A percentile compares a stretch with the other conserved stretches of the same genome.
These are phyloP conservation scores for Xiphorhynchus erythropygius DNA, from an alignment of 2,797 vertebrate genomes.

Conservation along the genomic window DNA sequence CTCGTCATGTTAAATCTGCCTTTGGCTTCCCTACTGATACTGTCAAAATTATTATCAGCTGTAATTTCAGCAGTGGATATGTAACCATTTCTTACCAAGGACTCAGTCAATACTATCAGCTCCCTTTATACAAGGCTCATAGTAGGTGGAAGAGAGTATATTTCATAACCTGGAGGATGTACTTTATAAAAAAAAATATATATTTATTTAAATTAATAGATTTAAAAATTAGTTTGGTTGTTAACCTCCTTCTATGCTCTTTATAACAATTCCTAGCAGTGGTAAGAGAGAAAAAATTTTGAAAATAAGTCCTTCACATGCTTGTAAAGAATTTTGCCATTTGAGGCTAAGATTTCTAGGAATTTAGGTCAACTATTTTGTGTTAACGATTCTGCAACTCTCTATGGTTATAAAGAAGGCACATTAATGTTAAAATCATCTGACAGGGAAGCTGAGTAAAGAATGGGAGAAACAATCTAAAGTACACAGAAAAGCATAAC, in stretches of 20 bases:
- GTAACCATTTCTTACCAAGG: neutral
- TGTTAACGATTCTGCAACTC: neutral
- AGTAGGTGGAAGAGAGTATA: neutral
- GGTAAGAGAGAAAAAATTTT: neutral
- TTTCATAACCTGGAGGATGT: neutral
- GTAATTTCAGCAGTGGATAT: neutral
- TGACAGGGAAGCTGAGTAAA: neutral
- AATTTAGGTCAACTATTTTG: neutral
- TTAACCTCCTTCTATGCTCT: neutral
- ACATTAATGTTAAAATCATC: neutral
- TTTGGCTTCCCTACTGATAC: neutral
- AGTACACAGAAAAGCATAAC: neutral
- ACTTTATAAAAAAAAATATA: neutral
- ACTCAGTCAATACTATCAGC: neutral
- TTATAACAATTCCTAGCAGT: neutral
- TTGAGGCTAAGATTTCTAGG: neutral
- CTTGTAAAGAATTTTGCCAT: neutral
- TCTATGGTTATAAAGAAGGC: neutral
- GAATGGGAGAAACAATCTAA: neutral
- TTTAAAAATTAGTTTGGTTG: neutral
- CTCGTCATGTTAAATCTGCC: neutral
- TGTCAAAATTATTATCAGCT: neutral
- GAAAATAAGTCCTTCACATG: neutral
- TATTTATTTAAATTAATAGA: neutral
- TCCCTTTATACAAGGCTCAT: rapidly evolving